Evolutionary conservation across 2,113 vertebrate genomes (phyloP), one percentile per base, ranked within the genome.

Genomic region (Hydrochoerus hydrochaeris): DNA sequence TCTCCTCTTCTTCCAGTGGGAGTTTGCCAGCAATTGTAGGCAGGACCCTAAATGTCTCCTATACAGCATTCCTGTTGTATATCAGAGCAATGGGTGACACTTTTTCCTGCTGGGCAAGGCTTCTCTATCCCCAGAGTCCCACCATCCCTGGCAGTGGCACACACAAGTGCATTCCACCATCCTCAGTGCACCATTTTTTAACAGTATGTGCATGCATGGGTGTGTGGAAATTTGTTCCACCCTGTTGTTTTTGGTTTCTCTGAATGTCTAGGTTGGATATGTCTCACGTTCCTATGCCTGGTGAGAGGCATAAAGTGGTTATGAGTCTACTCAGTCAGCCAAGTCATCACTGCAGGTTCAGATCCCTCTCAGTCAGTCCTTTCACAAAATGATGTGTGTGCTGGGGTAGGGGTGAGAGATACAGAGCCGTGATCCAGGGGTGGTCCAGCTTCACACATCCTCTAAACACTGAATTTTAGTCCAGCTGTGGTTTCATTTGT

Each of bases 1-100:
- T 4, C 8, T 28, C 5, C 38, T 11, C 3, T 44, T 2, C 1
- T 11, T 24, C 71, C 5, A 2, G 24, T 13, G 24, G 71, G 22
- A 44, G 10, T 24, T 28, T 24, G 26, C 38, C 22, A 28, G 41
- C 38, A 75, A 12, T 44, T 41, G 24, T 44, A 11, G 22, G 4
- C 4, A 44, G 41, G 41, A 12, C 24, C 38, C 22, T 44, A 11
- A 26, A 44, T 44, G 38, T 44, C 44, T 41, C 24, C 6, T 44
- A 22, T 5, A 12, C 38, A 44, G 11, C 11, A 28, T 12, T 75
- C 38, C 22, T 14, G 12, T 7, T 75, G 38, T 75, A 4, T 7
- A 22, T 75, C 41, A 44, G 41, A 44, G 71, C 10, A 26, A 26
- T 26, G 35, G 65, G 65, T 12, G 38, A 75, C 41, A 75, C 26